These are phyloP conservation scores for Gobiocypris rarus DNA, from an alignment of 2,113 vertebrate species.

Conservation along the genomic window DNA sequence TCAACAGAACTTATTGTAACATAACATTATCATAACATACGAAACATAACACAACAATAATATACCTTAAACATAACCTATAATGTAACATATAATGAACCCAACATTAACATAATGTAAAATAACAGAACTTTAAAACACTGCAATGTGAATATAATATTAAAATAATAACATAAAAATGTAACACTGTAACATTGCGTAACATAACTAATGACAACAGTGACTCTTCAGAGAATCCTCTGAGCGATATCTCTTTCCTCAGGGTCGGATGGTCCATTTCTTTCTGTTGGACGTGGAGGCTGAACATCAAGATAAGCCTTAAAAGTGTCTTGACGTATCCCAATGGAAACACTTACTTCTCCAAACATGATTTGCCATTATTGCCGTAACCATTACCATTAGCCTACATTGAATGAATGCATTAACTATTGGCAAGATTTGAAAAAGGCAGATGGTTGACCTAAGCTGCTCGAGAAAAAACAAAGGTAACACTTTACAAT, in stretches of 20 bases:
- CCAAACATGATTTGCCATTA: not conserved
- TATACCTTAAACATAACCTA: not conserved
- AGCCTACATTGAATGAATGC: not conserved
- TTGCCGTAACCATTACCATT: not conserved
- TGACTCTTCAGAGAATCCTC: not conserved
- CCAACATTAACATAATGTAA: too few relatives aligned
- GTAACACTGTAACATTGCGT: too few relatives aligned
- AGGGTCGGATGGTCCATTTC: too few relatives aligned
- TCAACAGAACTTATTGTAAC: too few relatives aligned
- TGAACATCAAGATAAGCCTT: not conserved
- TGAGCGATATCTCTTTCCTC: not conserved
- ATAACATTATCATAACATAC: not conserved
- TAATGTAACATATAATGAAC: not conserved
- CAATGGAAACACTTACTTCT: not conserved
- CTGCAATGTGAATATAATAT: too few relatives aligned
- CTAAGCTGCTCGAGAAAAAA: too few relatives aligned
- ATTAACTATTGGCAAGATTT: not conserved
- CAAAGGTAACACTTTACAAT: too few relatives aligned
- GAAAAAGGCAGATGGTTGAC: not conserved
- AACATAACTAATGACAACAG: not conserved
- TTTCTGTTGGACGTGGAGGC: not conserved
- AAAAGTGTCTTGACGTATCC: not conserved
- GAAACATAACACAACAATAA: too few relatives aligned
- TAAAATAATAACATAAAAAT: too few relatives aligned
- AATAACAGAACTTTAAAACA: too few relatives aligned